These are phyloP conservation scores for Calypte anna DNA, from an alignment of 2,113 vertebrate species.

Conservation along the genomic window DNA sequence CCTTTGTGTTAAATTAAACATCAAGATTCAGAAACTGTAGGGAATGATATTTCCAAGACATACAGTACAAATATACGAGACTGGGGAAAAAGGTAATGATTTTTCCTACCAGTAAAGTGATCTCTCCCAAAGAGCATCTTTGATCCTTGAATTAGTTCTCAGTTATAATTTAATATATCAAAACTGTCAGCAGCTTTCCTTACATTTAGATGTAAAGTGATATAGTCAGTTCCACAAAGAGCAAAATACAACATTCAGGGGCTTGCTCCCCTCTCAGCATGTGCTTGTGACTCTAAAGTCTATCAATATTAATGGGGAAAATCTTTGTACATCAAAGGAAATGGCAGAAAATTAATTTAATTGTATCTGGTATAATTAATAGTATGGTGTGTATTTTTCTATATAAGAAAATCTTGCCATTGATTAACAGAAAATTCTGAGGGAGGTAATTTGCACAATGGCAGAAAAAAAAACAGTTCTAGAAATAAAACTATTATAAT, in stretches of 20 bases:
- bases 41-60: slow-evolving; percentile 73
- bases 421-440: not conserved
- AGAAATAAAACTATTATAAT: not conserved
- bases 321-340: slow-evolving; percentile 24
- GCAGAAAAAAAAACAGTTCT: not conserved
- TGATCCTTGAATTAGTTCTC: slow-evolving; percentile 80
- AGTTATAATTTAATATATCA: slow-evolving; percentile 77
- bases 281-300: not conserved
- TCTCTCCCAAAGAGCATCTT: slow-evolving; percentile 74
- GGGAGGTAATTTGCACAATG: not conserved
- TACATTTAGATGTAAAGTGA: slow-evolving; percentile 38
- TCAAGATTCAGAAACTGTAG: slow-evolving; percentile 76
- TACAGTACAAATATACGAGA: slow-evolving; percentile 62
- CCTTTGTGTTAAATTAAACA: slow-evolving; percentile 82
- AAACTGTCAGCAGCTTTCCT: slow-evolving; percentile 51
- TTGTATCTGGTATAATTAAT: slow-evolving; percentile 17
- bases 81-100: slow-evolving; percentile 61
- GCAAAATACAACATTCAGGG: slow-evolving; percentile 45
- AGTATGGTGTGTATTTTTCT: not conserved
- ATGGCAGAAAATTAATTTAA: slow-evolving; percentile 28
- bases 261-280: not conserved
- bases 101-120: slow-evolving; percentile 63
- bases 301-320: slow-evolving; percentile 39
- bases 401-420: not conserved
- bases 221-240: slow-evolving; percentile 48